Evolutionary conservation across 1,140 invertebrate species (phyloP), one percentile per base, ranked within the genome.

Genomic region (Epicauta chinensis): DNA sequence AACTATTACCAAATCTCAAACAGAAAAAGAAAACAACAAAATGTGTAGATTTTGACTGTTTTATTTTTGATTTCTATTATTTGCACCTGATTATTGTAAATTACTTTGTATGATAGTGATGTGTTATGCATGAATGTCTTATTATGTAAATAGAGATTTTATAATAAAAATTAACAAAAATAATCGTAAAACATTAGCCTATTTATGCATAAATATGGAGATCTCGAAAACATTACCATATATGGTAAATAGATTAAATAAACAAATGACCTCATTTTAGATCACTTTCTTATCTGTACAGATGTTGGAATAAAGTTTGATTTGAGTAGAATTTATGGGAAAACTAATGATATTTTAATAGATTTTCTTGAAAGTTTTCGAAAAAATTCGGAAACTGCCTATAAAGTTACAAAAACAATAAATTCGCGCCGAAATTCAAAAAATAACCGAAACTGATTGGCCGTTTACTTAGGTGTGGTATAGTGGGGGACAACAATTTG

Each of bases 201-300:
- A 23, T 7, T 7, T 23, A 23, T 23, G 4, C 23, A 23, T 23
- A 23, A 7, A 5, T 23, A 23, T 23, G 16, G 42, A 12, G 14
- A 44, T 32, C 30, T 31, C 17, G 38, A 47, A 47, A 38, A 13
- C 45, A 47, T 17, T 29, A 23, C 45, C 16, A 37, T 37, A 47
- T 47, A 29, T 38, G 35, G 45, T 17, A 2, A 37, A 30, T 37
- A 6, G 14, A 37, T n/a, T 16, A 37, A 38, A 47, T 23, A 23
- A 23, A 23, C 7, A 23, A 5, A 1, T 23, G 45, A 47, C 45
- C 45, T 47, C 45, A 23, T 47, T 47, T 29, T 37, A 13, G n/a
- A 35, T 46, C 11, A 32, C 36, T 46, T 34, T 3, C 23, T 23
- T 7, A 7, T 23, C 23, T 23, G 23, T 7, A 23, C 23, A 23